These are phyloP conservation scores for Vimba vimba DNA, from an alignment of 2,113 vertebrate genomes.

Conservation along the genomic window DNA sequence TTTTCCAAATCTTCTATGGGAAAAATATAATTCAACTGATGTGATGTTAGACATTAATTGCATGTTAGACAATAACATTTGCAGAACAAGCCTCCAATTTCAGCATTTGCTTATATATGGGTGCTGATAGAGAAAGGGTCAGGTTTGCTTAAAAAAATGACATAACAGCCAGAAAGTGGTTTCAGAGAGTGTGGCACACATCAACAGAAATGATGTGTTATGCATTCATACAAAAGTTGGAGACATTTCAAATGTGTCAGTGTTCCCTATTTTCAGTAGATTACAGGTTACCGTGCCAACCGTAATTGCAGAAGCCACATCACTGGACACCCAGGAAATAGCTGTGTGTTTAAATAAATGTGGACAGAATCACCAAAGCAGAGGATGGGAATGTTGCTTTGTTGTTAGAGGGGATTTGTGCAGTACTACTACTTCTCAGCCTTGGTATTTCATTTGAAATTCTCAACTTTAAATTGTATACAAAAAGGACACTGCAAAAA, in stretches of 20 bases:
- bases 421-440: background rate
- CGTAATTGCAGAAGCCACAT: slow-evolving; percentile 1
- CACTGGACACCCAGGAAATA: background rate
- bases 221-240: slow-evolving; percentile 22
- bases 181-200: background rate
- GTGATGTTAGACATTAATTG: background rate
- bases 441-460: background rate
- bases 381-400: background rate
- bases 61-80: background rate
- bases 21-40: background rate
- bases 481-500: background rate
- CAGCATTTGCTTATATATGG: background rate
- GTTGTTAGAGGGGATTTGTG: background rate
- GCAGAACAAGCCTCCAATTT: background rate
- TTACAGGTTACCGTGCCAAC: slow-evolving; percentile 17
- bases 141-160: background rate
- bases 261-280: slow-evolving; percentile 9
- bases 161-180: slow-evolving; percentile 13
- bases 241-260: slow-evolving; percentile 27
- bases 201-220: background rate
- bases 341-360: background rate
- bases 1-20: background rate
- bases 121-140: background rate
- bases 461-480: background rate
- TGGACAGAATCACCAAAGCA: background rate